Percentiles rank a stretch among this genome's conserved stretches.
These are phyloP conservation scores for Anthopleura sola DNA, from an alignment of 64 coral and sea anemone species.

Conservation along the genomic window DNA sequence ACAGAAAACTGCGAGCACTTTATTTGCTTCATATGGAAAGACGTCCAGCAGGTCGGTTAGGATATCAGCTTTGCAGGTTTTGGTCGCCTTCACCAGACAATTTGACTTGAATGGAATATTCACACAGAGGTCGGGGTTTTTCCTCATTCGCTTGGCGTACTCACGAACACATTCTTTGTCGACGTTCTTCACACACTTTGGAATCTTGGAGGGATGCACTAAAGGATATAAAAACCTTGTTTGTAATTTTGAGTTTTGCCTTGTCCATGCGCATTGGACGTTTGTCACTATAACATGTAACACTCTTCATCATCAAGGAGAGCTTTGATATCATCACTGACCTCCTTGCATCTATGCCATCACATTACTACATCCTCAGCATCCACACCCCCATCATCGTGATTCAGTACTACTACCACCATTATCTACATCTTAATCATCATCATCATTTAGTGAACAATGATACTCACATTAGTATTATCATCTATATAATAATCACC, in stretches of 20 bases:
- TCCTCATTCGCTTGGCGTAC: neutral
- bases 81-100: neutral
- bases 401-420: too few species aligned
- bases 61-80: neutral
- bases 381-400: too few species aligned
- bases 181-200: neutral
- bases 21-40: conserved; percentile 15
- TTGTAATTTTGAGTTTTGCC: neutral
- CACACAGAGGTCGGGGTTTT: neutral
- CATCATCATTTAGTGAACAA: neutral
- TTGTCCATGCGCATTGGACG: neutral
- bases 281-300: too few species aligned
- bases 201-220: neutral
- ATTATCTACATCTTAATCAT: too few species aligned
- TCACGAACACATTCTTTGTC: conserved; percentile 7
- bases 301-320: neutral
- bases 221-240: neutral
- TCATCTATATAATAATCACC: neutral
- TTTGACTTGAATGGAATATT: conserved; percentile 23
- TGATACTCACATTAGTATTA: too few species aligned
- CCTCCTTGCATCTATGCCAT: too few species aligned
- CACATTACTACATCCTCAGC: too few species aligned
- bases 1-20: conserved; percentile 3
- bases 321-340: neutral
- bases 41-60: conserved; percentile 3